Evolutionary conservation across 2,888 invertebrate species (phyloP), one percentile per base, ranked within the genome.

Genomic region (Seira sanloemensis): DNA sequence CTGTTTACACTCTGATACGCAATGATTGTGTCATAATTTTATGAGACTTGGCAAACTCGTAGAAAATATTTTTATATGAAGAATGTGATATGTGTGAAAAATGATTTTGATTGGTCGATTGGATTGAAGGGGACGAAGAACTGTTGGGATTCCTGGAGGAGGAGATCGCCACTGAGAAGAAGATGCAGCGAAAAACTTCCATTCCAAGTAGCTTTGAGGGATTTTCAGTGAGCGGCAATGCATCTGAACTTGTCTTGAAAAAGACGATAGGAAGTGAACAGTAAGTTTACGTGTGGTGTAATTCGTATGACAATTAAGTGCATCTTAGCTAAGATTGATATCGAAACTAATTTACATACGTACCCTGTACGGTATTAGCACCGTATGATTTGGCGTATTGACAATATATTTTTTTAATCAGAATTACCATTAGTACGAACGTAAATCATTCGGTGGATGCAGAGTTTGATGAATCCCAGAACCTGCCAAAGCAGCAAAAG

Each of bases 361-460:
- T 18, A 58, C n/a, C 58, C 5, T 18, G 16, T 58, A 4, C 58
- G n/a, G n/a, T 12, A 12, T 4, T 18, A n/a, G n/a, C 4, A 18
- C 4, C 58, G 19, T 12, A 58, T 4, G 23, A 21, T 67, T 67
- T 76, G n/a, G 77, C 66, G 27, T 27, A 65, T 65, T 21, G 19
- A 69, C 21, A n/a, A 62, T 65, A 37, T 54, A 84, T 82, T 75
- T 21, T 82, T 87, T 81, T 86, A 75, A 58, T 91, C 90, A 96
- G 96, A 86, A 93, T 97, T 86, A 93, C 93, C 73, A 93, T 98
- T 66, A 94, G 94, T 78, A 96, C 98, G 91, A 98, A 98, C 91
- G 96, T 99, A 0, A 99, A 98, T 91, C 97, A 98, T 91, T 96
- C 97, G 0, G 98, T 98, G 0, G 97, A 98, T 91, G 93, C 96